Base-by-base conservation (phyloP, 2,113 vertebrate species). In the Pao palembangensis region DNA sequence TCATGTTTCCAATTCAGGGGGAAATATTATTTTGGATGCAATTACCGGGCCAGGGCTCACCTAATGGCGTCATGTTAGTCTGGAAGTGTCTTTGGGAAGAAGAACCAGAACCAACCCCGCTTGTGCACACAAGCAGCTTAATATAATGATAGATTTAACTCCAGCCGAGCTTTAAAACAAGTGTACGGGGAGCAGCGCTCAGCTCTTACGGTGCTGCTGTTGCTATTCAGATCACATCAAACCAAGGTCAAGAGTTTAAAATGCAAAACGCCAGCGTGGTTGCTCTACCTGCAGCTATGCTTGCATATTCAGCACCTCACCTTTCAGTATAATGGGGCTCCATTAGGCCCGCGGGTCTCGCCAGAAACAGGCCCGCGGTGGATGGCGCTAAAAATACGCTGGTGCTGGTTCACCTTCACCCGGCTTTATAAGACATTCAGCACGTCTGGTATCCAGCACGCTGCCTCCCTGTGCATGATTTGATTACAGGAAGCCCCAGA, bases 21-120 rank as follows among this genome's bases (percentile, higher is more conserved):
- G 11, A 10, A 41, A 3, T 31, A 79, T 66, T 63, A 65, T 73
- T 78, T 74, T 67, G 49, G 63, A 66, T 55, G 64, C 76, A 73
- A 59, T 83, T 75, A 73, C 63, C 52, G 42, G 62, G 62, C 79
- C 69, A 66, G 75, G 81, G 66, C 66, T 79, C 64, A 76, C 28
- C 23, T 78, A 85, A 84, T 76, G 75, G 78, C 77, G 77, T 82
- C 75, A 74, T 72, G 73, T 76, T 69, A 68, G 67, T 71, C n/a
- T 72, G 66, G 59, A 80, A 79, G 73, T 54, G 8, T 28, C 74
- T 3, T 16, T 48, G 55, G 51, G 34, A 65, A 56, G 60, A 74
- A 61, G 50, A 72, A 64, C 54, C 63, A 76, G 66, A 69, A 64
- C 67, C 66, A 76, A 38, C 0, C 34, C 10, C 34, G 1, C 34